Evolutionary conservation across 2,113 vertebrate genomes (phyloP).

Genomic region (Accipiter cooperii): DNA sequence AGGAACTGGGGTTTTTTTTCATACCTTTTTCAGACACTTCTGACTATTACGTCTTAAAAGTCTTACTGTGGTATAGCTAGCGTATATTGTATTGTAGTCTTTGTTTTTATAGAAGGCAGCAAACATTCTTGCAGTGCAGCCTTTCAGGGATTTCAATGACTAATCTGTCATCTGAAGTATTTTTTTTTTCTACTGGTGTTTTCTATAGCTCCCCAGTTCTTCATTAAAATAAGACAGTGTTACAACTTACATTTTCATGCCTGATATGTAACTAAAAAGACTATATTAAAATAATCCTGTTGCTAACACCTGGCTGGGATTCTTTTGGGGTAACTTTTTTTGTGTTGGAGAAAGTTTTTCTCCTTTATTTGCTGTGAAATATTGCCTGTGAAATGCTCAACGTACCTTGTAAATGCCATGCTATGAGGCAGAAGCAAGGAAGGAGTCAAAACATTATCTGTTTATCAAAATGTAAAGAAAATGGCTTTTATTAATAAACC

Average conservation of each 20-base stretch:
- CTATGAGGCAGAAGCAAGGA: neutral
- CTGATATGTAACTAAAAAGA: neutral
- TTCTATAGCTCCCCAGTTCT: neutral
- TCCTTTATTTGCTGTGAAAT: neutral
- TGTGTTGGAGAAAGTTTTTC: neutral
- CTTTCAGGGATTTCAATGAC: neutral
- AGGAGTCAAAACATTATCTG: neutral
- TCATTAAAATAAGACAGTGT: neutral
- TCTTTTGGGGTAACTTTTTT: neutral
- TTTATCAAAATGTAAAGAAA: neutral
- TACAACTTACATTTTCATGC: neutral
- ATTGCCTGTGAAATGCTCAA: neutral
- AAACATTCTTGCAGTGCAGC: neutral
- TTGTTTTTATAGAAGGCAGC: neutral
- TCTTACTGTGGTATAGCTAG: neutral
- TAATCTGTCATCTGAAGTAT: neutral
- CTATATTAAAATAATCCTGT: neutral
- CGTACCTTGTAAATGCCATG: accelerated
- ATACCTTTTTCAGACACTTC: neutral
- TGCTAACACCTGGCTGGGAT: neutral
- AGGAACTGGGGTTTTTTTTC: neutral
- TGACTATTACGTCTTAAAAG: neutral
- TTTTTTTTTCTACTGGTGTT: neutral
- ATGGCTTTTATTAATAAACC: neutral
- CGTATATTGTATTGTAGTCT: neutral